These are phyloP conservation scores for Enteromius afrohamiltoni DNA, from an alignment of 2,797 vertebrate species.

Conservation along the genomic window DNA sequence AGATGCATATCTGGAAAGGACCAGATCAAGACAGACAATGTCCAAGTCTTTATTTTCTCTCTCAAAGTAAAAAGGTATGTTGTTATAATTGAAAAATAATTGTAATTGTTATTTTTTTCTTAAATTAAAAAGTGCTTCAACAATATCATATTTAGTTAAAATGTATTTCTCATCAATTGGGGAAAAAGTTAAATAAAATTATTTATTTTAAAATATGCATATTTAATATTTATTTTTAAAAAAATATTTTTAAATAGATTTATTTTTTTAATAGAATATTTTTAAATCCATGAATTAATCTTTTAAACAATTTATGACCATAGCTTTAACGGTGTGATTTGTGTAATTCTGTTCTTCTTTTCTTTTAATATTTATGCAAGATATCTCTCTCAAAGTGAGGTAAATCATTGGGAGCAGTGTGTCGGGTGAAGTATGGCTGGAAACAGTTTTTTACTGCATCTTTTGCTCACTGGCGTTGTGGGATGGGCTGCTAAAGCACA, in stretches of 20 bases:
- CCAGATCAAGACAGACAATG: constrained; percentile 10
- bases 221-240: not conserved
- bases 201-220: not conserved
- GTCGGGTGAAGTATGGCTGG: constrained; percentile 52
- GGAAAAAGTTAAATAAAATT: not conserved
- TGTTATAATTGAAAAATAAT: not conserved
- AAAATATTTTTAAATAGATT: no score
- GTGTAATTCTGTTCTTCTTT: not conserved
- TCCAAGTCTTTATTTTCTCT: constrained; percentile 13
- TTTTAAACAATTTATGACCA: not conserved
- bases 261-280: not conserved
- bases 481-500: constrained; percentile 69
- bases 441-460: constrained; percentile 42
- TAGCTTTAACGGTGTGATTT: not conserved
- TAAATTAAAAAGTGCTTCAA: not conserved
- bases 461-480: constrained; percentile 59
- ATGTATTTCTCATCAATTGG: not conserved
- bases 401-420: not conserved
- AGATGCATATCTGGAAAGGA: constrained; percentile 36
- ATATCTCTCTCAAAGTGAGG: constrained; percentile 9
- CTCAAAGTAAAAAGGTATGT: constrained; percentile 33
- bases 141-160: not conserved
- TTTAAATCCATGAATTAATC: not conserved
- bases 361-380: constrained; percentile 3
- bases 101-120: not conserved